A percentile compares a stretch with the other conserved stretches of the same genome.
Conservation (phyloP, 2,888 invertebrate species). For the Troglohyphantes excavatus region DNA sequence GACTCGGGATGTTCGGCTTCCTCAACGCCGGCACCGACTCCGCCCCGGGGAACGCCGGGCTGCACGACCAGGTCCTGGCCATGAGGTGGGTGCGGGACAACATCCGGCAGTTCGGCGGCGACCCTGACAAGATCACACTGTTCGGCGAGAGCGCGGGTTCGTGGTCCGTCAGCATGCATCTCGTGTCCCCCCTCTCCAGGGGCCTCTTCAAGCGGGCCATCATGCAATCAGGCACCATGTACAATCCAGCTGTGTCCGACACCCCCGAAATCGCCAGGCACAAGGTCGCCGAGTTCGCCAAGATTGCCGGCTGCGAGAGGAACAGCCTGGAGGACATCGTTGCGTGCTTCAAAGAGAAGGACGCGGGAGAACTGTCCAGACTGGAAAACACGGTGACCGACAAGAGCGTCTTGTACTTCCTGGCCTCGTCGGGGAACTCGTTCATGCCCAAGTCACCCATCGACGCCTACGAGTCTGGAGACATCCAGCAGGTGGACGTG, state of each 20-base stretch:
- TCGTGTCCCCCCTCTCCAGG: constrained; percentile 73
- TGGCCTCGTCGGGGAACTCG: constrained; percentile 55
- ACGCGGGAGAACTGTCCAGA: constrained; percentile 63
- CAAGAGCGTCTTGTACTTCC: constrained; percentile 80
- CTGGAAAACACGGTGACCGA: constrained; percentile 79
- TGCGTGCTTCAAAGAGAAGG: constrained; percentile 75
- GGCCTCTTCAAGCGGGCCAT: constrained; percentile 80
- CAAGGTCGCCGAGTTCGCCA: constrained; percentile 37
- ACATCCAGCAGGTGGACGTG: constrained; percentile 50
- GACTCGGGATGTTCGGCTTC: constrained; percentile 84
- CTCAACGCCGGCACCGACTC: constrained; percentile 80
- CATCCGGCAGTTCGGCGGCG: constrained; percentile 81
- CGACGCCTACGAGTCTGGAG: constrained; percentile 32
- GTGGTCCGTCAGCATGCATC: constrained; percentile 80
- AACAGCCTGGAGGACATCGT: constrained; percentile 41
- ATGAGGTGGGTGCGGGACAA: constrained; percentile 81
- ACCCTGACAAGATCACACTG: constrained; percentile 81
- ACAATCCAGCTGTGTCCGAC: constrained; percentile 4
- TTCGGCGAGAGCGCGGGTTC: constrained; percentile 81
- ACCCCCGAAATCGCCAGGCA: not conserved
- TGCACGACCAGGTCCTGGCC: constrained; percentile 81
- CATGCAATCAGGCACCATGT: constrained; percentile 81
- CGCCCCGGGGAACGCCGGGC: constrained; percentile 81
- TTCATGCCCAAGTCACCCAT: constrained; percentile 68
- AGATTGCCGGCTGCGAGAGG: constrained; percentile 35